These are phyloP conservation scores for Formicarius rufipectus DNA, from an alignment of 2,113 vertebrate species.

Conservation along the genomic window DNA sequence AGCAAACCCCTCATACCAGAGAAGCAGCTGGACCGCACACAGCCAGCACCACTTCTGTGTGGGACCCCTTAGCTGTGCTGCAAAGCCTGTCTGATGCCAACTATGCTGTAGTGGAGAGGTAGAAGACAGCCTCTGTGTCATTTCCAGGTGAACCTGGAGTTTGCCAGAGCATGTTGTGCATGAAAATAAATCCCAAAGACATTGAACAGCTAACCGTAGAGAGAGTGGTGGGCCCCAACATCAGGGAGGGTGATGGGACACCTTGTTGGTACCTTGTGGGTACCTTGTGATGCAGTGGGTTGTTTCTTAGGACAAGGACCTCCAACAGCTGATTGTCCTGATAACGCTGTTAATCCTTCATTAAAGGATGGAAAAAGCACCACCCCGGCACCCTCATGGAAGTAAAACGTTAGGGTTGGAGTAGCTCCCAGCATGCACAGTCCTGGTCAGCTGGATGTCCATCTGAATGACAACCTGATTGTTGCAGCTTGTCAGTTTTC, in stretches of 20 bases:
- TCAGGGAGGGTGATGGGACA: neutral
- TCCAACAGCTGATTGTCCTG: neutral
- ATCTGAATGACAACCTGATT: neutral
- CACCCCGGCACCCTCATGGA: neutral
- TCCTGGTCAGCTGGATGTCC: neutral
- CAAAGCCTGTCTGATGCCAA: neutral
- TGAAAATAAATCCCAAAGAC: neutral
- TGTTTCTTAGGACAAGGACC: neutral
- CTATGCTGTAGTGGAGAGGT: neutral
- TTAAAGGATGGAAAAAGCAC: neutral
- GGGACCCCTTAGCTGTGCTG: neutral
- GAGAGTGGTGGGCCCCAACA: neutral
- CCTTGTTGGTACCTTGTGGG: neutral
- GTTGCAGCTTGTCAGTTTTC: neutral
- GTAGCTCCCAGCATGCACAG: neutral
- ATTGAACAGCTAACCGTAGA: neutral
- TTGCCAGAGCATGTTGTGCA: neutral
- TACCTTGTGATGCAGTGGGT: accelerated
- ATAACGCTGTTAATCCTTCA: neutral
- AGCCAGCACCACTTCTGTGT: neutral
- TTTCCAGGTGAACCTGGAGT: neutral
- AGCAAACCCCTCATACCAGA: neutral
- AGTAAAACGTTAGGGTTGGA: neutral
- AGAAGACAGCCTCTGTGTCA: neutral
- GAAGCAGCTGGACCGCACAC: neutral